Base-by-base conservation (phyloP, 2,888 invertebrate species). In the Xanthorhoe designata region DNA sequence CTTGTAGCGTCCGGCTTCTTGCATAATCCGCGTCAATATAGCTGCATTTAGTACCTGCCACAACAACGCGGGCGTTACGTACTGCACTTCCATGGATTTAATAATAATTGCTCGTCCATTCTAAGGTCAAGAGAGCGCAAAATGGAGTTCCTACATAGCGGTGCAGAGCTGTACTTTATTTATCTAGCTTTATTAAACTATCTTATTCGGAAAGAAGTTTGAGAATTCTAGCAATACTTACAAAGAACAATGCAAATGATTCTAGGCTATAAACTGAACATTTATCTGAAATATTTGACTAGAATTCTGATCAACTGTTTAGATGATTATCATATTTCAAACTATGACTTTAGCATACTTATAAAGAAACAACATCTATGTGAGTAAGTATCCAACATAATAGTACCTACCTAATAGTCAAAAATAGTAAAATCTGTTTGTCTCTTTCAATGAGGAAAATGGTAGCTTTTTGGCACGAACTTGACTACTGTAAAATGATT, bases 1-100 rank as follows among this genome's bases (percentile, higher is more conserved):
- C 86, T 90, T 89, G 84, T 79, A 81, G 86, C 79, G 88, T 91
- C 91, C 90, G 91, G 87, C 87, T 91, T 71, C 75, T 91, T 91
- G 89, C 89, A 89, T 91, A 91, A 91, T 89, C 80, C 81, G 83
- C 67, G 66, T 67, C 67, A 80, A 82, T n/a, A n/a, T 81, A 79
- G 79, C 77, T 79, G 78, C 78, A 80, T 78, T 80, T 81, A 81
- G 81, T 81, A 75, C 78, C 77, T 81, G 78, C 79, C 78, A 79
- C 80, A 79, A 78, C 73, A 78, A 74, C 69, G 73, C 78, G 68
- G 71, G 73, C 78, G 81, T 82, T 82, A 82, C 78, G 78, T 78
- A 61, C 75, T 59, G 49, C 67, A 81, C 81, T 80, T 77, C 81
- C 76, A 80, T 79, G 83, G 75, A 86, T 89, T 82, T 81, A 82